Percentiles rank a stretch among this genome's conserved stretches.
Conservation (phyloP, 2,888 invertebrate species). For the Tanytarsus gracilentus region DNA sequence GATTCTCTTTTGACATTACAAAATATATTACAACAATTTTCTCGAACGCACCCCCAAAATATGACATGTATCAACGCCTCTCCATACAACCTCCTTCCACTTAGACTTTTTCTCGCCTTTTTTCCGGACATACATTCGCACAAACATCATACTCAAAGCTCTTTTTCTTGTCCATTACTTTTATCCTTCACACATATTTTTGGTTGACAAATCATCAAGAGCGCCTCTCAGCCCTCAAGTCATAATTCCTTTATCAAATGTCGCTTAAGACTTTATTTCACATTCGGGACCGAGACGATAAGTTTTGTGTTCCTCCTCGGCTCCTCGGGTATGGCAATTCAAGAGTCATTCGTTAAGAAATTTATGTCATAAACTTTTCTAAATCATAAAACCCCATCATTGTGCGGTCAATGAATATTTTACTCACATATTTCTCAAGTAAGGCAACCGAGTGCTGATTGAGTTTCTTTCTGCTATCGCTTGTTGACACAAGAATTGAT, state of each 20-base stretch:
- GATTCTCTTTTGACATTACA: constrained; percentile 15
- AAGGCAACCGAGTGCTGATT: constrained; percentile 19
- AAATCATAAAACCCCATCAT: too few relatives aligned
- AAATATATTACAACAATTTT: constrained; percentile 1
- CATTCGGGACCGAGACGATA: too few relatives aligned
- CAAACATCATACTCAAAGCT: background rate
- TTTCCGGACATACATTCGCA: background rate
- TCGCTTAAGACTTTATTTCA: background rate
- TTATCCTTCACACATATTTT: background rate
- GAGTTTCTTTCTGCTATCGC: constrained; percentile 7
- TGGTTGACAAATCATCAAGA: background rate
- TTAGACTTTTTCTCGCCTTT: background rate
- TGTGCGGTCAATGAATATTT: background rate
- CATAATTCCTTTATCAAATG: constrained; percentile 12
- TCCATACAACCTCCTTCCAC: background rate
- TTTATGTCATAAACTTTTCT: too few relatives aligned
- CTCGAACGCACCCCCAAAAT: constrained; percentile 3
- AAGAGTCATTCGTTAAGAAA: too few relatives aligned
- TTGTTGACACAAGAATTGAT: background rate
- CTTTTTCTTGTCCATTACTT: background rate
- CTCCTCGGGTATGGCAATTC: too few relatives aligned
- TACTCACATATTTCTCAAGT: constrained; percentile 26
- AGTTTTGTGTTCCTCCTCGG: too few relatives aligned
- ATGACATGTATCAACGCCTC: constrained; percentile 24
- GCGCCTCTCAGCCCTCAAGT: background rate